Evolutionary conservation across 2,797 vertebrate species (phyloP).

Genomic region (Emydoidea blandingii): DNA sequence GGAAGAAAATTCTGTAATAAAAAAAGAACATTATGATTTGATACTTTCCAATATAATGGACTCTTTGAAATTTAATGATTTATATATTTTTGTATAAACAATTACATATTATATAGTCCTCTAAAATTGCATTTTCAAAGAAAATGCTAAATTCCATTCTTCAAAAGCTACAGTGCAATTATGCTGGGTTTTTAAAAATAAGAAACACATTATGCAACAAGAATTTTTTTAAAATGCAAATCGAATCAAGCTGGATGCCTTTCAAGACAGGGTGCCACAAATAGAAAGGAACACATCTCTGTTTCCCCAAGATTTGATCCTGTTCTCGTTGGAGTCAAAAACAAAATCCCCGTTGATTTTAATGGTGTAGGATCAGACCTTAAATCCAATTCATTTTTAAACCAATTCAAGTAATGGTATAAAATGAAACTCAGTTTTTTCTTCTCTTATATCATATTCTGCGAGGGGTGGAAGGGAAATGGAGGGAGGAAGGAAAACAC

Average conservation of each 20-base stretch:
- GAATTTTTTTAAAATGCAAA: accelerated
- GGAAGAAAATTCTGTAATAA: background rate
- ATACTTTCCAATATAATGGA: background rate
- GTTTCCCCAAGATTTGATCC: background rate
- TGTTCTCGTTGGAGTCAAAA: background rate
- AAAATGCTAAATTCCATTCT: background rate
- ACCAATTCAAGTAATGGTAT: background rate
- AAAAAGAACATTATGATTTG: background rate
- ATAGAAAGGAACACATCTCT: background rate
- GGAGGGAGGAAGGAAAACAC: background rate
- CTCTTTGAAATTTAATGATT: background rate
- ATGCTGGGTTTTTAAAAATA: background rate
- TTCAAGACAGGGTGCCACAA: background rate
- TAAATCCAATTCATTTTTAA: background rate
- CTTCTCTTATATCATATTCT: background rate
- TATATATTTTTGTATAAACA: background rate
- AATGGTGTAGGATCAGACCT: background rate
- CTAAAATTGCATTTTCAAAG: background rate
- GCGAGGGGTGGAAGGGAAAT: background rate
- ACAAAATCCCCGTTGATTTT: background rate
- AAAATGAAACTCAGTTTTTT: background rate
- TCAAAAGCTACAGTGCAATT: background rate
- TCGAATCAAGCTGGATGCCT: background rate
- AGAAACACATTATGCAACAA: background rate
- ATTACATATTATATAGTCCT: accelerated